Evolutionary conservation across 37 sponge, comb jelly and placozoan species (phyloP).

Genomic region (Lycopodina hypogea): DNA sequence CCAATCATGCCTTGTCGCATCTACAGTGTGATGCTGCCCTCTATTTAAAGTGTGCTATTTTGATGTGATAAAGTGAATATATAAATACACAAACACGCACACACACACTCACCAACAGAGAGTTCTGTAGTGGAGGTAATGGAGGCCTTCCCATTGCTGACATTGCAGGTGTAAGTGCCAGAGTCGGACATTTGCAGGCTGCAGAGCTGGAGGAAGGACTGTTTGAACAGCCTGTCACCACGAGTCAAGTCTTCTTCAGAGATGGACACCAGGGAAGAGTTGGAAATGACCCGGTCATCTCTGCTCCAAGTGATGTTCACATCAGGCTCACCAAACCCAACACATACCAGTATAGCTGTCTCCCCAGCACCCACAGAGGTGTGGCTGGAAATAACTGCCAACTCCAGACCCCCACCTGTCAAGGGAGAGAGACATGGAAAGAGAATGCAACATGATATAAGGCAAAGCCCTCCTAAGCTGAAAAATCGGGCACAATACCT

Average conservation of each 20-base stretch:
- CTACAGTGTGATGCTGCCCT: too few relatives aligned
- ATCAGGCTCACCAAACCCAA: constrained; percentile 8
- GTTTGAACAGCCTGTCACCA: constrained; percentile 4
- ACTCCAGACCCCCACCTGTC: neutral
- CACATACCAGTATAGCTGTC: constrained; percentile 12
- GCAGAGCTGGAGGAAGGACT: constrained; percentile 23
- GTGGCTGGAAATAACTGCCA: constrained; percentile 4
- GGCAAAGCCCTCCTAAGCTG: too few relatives aligned
- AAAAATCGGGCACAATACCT: too few relatives aligned
- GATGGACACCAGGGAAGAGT: neutral
- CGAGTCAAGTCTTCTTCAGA: neutral
- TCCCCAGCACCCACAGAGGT: constrained; percentile 11
- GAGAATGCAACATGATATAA: too few relatives aligned
- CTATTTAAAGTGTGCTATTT: too few relatives aligned
- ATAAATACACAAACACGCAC: too few relatives aligned
- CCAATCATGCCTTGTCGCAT: too few relatives aligned
- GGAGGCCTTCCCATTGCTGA: neutral
- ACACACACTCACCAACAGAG: constrained; percentile 16
- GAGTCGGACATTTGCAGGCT: constrained; percentile 8
- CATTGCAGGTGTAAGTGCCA: constrained; percentile 31
- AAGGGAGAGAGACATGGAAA: too few relatives aligned
- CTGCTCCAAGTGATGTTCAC: constrained; percentile 21
- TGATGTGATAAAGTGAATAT: too few relatives aligned
- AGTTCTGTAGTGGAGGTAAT: neutral
- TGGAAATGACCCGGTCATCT: neutral